phyloP scores from a whole-genome alignment of 2,888 invertebrate genomes.

The Buathra laborator region DNA sequence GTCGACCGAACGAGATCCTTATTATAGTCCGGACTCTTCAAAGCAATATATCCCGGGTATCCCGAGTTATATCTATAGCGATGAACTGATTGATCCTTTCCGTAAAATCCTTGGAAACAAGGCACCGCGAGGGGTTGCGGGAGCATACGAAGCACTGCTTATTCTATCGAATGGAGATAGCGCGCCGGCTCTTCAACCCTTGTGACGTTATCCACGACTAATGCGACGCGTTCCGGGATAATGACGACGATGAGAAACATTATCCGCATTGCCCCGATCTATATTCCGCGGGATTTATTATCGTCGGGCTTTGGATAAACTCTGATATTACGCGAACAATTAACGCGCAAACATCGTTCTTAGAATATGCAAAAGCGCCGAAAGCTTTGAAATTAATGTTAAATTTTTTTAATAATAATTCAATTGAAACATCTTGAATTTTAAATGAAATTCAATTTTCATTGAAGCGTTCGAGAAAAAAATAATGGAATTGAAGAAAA shows the following conservation, averaged over 20 bases:
- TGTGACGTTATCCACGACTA: not conserved
- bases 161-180: not conserved
- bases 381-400: too few species aligned
- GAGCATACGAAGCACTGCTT: not conserved
- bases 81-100: slow-evolving; percentile 51
- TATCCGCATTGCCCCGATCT: not conserved
- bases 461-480: too few species aligned
- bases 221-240: not conserved
- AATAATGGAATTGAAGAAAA: too few species aligned
- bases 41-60: slow-evolving; percentile 53
- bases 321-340: not conserved
- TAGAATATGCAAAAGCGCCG: not conserved
- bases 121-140: not conserved
- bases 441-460: too few species aligned
- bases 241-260: slow-evolving; percentile 37
- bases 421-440: too few species aligned
- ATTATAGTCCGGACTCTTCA: slow-evolving; percentile 63
- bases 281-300: not conserved
- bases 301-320: not conserved
- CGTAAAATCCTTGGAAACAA: slow-evolving; percentile 29
- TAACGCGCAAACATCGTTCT: not conserved
- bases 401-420: too few species aligned
- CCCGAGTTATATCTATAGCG: slow-evolving; percentile 26
- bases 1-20: slow-evolving; percentile 61
- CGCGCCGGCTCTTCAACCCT: not conserved